Evolutionary conservation across 2,888 invertebrate genomes (phyloP).

Genomic region (Oxycera nigricornis): DNA sequence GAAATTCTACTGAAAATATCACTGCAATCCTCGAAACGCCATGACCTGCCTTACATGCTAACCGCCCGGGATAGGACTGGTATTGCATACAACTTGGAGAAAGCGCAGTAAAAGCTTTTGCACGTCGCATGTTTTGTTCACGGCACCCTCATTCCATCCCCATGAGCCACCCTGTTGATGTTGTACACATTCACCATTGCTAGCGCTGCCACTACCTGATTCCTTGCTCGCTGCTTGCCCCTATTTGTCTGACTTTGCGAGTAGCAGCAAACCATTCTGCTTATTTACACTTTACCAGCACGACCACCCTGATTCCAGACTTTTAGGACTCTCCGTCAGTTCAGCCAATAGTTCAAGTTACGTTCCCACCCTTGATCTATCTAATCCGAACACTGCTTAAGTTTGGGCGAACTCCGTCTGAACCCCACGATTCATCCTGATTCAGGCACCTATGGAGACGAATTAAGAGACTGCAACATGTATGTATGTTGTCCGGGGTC

Average conservation of each 20-base stretch:
- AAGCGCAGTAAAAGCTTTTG: slow-evolving; percentile 45
- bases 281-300: background rate
- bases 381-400: slow-evolving; percentile 7
- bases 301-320: background rate
- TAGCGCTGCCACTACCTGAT: background rate
- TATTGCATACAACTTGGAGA: slow-evolving; percentile 43
- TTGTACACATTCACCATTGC: background rate
- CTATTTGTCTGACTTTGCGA: background rate
- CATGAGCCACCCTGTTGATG: background rate
- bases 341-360: background rate
- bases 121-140: slow-evolving; percentile 19
- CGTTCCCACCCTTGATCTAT: background rate
- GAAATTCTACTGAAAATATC: slow-evolving; percentile 25
- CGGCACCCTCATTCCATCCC: background rate
- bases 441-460: background rate
- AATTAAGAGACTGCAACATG: slow-evolving; percentile 30
- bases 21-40: slow-evolving; percentile 50
- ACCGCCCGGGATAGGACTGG: slow-evolving; percentile 63
- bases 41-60: slow-evolving; percentile 63
- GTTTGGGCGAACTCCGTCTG: background rate
- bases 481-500: slow-evolving; percentile 40
- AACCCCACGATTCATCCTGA: background rate
- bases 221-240: background rate
- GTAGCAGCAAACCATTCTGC: background rate
- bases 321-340: background rate